A percentile compares a stretch with the other conserved stretches of the same genome.
Conservation (phyloP, 2,797 vertebrate species). For the Oryzias dopingdopingensis region DNA sequence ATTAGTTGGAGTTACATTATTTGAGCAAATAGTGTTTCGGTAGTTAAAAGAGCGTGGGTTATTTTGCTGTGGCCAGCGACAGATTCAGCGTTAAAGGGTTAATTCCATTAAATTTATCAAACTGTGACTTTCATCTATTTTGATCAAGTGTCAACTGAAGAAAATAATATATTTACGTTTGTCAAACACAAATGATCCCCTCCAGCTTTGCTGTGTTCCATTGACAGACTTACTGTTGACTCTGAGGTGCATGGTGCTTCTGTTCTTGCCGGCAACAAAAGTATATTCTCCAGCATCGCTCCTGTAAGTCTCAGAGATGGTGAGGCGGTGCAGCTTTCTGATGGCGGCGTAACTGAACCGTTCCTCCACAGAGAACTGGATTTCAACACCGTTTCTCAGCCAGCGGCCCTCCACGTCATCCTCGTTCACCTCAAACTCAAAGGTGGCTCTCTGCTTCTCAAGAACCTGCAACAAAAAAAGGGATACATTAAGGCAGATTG, state of each 20-base stretch:
- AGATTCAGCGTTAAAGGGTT: too few relatives aligned
- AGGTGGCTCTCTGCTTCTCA: slow-evolving; percentile 76
- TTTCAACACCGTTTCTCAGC: slow-evolving; percentile 90
- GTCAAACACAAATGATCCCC: neutral
- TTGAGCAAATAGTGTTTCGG: too few relatives aligned
- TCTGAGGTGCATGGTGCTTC: slow-evolving; percentile 79
- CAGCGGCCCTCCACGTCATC: slow-evolving; percentile 90
- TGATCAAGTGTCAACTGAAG: too few relatives aligned
- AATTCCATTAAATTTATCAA: too few relatives aligned
- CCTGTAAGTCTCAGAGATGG: slow-evolving; percentile 76
- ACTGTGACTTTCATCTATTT: too few relatives aligned
- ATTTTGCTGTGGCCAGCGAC: too few relatives aligned
- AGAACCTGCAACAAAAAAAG: slow-evolving; percentile 46
- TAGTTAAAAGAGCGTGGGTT: neutral
- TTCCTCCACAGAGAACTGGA: slow-evolving; percentile 82
- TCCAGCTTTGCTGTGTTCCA: neutral
- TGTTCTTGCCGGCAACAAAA: slow-evolving; percentile 88
- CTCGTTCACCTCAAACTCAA: slow-evolving; percentile 88
- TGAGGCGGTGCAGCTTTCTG: slow-evolving; percentile 79
- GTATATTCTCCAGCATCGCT: slow-evolving; percentile 86
- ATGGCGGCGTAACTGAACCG: slow-evolving; percentile 82
- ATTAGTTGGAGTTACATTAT: too few relatives aligned
- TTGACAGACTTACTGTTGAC: slow-evolving; percentile 59
- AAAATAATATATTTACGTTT: too few relatives aligned
- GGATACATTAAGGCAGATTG: neutral